Conservation (phyloP, 2,113 vertebrate species). For the Buteo buteo region DNA sequence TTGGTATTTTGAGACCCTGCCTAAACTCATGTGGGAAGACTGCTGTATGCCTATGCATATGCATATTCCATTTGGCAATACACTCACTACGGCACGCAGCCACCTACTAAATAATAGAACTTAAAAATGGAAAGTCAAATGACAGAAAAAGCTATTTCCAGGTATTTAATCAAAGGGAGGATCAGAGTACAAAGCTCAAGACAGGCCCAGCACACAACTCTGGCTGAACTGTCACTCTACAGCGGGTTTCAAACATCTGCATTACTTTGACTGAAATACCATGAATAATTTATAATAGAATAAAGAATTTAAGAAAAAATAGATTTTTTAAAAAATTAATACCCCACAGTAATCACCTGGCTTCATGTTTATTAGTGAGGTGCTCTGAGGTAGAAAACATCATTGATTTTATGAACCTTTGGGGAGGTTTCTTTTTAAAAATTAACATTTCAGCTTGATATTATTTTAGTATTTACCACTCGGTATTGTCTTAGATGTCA, state of each 20-base stretch:
- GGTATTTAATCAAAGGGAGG: constrained; percentile 62
- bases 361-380: constrained; percentile 10
- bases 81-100: constrained; percentile 49
- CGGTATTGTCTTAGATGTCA: constrained; percentile 82
- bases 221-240: constrained; percentile 66
- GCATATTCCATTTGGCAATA: constrained; percentile 65
- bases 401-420: constrained; percentile 69
- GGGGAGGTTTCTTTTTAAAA: constrained; percentile 67
- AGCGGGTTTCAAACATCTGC: constrained; percentile 72
- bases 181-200: constrained; percentile 39
- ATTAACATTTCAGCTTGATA: constrained; percentile 79
- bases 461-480: constrained; percentile 82
- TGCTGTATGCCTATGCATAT: constrained; percentile 65
- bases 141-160: constrained; percentile 64
- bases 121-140: constrained; percentile 70
- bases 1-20: constrained; percentile 71
- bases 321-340: neutral
- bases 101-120: constrained; percentile 67
- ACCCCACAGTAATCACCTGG: constrained; percentile 28
- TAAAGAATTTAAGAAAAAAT: constrained; percentile 61
- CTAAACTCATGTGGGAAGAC: constrained; percentile 67
- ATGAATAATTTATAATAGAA: constrained; percentile 66
- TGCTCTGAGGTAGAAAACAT: constrained; percentile 51
- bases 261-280: constrained; percentile 70
- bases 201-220: constrained; percentile 39